A percentile compares a stretch with the other conserved stretches of the same genome.
Evolutionary conservation across 1,140 invertebrate species (phyloP).

Genomic region (Drosophila santomea): DNA sequence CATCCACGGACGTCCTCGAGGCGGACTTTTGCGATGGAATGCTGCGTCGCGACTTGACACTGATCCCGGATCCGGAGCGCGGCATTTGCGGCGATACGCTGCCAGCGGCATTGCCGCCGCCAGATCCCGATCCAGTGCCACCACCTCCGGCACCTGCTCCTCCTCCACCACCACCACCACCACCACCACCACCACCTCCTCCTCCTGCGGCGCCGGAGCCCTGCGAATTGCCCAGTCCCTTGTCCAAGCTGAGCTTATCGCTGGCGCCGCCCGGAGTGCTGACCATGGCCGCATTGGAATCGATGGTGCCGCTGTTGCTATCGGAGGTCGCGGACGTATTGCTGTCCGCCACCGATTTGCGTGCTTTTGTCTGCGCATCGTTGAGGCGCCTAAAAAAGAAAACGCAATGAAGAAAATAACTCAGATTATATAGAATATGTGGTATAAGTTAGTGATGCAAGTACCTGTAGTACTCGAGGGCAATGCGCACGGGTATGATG

Average conservation of each 20-base stretch:
- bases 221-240: conserved; percentile 25
- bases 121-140: background rate
- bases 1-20: conserved; percentile 87
- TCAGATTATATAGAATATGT: no score
- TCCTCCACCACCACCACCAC: background rate
- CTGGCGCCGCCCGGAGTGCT: conserved; percentile 49
- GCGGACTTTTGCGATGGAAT: conserved; percentile 84
- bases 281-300: conserved; percentile 66
- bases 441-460: no score
- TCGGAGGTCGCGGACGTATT: conserved; percentile 87
- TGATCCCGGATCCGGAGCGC: conserved; percentile 85
- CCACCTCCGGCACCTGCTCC: conserved; percentile 1
- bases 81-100: conserved; percentile 82
- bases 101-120: conserved; percentile 32
- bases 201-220: conserved; percentile 15
- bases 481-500: conserved; percentile 86
- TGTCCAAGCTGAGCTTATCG: conserved; percentile 58
- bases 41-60: conserved; percentile 83
- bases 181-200: background rate
- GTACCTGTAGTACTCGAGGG: conserved; percentile 87
- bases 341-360: conserved; percentile 86
- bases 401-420: no score
- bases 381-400: conserved; percentile 71
- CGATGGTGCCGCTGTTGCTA: conserved; percentile 78
- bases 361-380: conserved; percentile 79